Evolutionary conservation across 2,888 invertebrate species (phyloP).

Genomic region (Tetranychus truncatus): DNA sequence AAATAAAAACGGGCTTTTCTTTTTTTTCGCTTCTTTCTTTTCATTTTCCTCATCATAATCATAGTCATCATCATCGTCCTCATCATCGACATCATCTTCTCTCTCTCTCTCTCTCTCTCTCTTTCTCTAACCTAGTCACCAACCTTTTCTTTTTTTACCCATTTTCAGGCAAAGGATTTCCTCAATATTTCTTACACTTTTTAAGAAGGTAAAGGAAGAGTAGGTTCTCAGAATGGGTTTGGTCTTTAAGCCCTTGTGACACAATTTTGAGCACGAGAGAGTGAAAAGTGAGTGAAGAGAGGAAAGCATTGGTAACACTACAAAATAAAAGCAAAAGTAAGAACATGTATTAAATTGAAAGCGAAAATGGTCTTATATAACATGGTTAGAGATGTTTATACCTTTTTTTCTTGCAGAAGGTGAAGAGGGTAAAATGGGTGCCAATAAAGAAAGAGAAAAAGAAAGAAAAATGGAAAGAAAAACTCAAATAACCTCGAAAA

Average conservation of each 20-base stretch:
- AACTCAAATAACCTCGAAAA: not conserved
- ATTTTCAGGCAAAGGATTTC: not conserved
- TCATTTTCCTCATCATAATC: not conserved
- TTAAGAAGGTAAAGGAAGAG: slow-evolving; percentile 5
- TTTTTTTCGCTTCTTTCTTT: not conserved
- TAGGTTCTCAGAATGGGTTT: slow-evolving; percentile 2
- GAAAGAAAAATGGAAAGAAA: not conserved
- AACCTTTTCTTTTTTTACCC: not conserved
- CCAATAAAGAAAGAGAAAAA: not conserved
- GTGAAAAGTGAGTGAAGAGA: slow-evolving; percentile 6
- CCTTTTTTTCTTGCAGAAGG: not conserved
- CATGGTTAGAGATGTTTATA: too few relatives aligned
- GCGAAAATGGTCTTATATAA: not conserved
- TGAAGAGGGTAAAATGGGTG: not conserved
- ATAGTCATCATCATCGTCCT: not conserved
- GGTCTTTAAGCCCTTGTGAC: not conserved
- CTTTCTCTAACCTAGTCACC: not conserved
- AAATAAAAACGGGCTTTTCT: not conserved
- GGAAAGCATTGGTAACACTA: not conserved
- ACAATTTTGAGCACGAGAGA: not conserved
- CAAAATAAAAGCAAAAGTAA: not conserved
- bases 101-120: slow-evolving; percentile 7
- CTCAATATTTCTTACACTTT: not conserved
- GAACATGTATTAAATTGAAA: not conserved
- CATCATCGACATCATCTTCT: not conserved